phyloP scores from a whole-genome alignment of 2,797 vertebrate genomes.

The Ispidina lecontei region DNA sequence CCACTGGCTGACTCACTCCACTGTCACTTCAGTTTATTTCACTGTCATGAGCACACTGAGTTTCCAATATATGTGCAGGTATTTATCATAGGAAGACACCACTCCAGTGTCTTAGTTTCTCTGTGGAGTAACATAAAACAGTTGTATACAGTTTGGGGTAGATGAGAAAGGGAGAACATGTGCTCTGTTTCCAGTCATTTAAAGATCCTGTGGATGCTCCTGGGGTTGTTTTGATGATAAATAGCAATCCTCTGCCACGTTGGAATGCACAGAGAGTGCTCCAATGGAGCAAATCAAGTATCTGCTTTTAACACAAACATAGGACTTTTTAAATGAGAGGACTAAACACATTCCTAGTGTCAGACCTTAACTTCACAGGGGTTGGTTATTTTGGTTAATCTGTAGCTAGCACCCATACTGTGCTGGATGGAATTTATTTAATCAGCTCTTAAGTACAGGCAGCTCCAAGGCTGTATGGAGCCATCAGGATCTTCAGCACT shows the following conservation, averaged over 20 bases:
- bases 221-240: not conserved
- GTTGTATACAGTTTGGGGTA: not conserved
- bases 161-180: not conserved
- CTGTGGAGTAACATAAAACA: not conserved
- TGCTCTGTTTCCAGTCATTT: not conserved
- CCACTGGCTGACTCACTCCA: not conserved
- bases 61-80: not conserved
- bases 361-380: not conserved
- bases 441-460: not conserved
- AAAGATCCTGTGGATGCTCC: not conserved
- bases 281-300: not conserved
- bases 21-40: not conserved
- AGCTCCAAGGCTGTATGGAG: not conserved
- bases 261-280: not conserved
- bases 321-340: not conserved
- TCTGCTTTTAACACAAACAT: not conserved
- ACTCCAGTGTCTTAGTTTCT: not conserved
- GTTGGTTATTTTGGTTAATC: constrained; percentile 7
- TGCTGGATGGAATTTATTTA: not conserved
- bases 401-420: not conserved
- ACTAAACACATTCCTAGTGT: not conserved
- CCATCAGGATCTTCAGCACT: not conserved
- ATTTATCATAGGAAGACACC: not conserved
- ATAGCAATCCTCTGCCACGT: not conserved
- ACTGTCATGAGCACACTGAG: not conserved